These are phyloP conservation scores for Aproaerema taeniolella DNA, from an alignment of 2,888 invertebrate species.

Conservation along the genomic window DNA sequence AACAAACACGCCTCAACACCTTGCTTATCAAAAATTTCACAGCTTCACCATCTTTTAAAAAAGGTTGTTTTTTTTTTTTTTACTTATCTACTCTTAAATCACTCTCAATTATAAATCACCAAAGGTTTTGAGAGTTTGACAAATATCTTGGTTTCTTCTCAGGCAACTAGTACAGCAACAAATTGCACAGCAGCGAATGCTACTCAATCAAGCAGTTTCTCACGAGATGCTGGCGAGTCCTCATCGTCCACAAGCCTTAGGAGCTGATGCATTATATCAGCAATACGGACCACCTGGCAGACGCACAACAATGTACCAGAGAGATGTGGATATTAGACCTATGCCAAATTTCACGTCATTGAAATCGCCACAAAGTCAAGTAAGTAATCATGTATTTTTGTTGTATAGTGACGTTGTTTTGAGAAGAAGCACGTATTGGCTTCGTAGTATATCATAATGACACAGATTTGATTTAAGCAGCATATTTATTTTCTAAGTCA, in stretches of 20 bases:
- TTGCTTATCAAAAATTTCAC: too few species aligned
- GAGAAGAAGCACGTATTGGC: too few species aligned
- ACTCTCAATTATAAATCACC: too few species aligned
- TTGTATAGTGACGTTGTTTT: slow-evolving; percentile 6
- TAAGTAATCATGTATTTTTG: slow-evolving; percentile 21
- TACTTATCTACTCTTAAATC: too few species aligned
- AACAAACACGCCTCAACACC: too few species aligned
- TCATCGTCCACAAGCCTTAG: slow-evolving; percentile 54
- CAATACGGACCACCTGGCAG: slow-evolving; percentile 67
- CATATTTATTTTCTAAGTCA: background rate
- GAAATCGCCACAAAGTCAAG: slow-evolving; percentile 61
- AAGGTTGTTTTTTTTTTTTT: too few species aligned
- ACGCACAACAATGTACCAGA: slow-evolving; percentile 62
- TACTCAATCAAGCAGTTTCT: slow-evolving; percentile 70
- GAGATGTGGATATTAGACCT: slow-evolving; percentile 61
- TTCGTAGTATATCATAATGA: too few species aligned
- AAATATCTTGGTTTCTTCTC: slow-evolving; percentile 23
- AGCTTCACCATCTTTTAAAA: too few species aligned
- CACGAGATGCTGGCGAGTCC: slow-evolving; percentile 75
- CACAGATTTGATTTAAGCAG: background rate
- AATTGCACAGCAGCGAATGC: slow-evolving; percentile 67
- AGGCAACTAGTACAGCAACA: slow-evolving; percentile 70
- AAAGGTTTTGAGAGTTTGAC: too few species aligned
- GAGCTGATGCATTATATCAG: slow-evolving; percentile 68
- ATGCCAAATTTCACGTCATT: slow-evolving; percentile 69